Percentiles rank a stretch among this genome's conserved stretches.
These are phyloP conservation scores for Parnassius orleans DNA, from an alignment of 2,888 invertebrate genomes.

Conservation along the genomic window DNA sequence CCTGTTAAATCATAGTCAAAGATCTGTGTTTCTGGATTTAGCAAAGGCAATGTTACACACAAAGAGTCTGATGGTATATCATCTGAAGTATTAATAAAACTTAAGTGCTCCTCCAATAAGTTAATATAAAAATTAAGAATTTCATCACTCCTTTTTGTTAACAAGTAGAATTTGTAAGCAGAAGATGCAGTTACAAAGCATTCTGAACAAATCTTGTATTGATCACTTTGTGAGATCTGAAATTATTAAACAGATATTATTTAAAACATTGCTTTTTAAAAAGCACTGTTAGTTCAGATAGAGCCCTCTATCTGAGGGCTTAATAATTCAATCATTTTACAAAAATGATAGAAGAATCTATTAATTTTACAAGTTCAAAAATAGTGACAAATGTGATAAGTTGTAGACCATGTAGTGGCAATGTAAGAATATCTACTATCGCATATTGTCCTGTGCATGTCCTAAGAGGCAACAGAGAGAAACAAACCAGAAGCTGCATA, in stretches of 20 bases:
- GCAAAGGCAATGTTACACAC: slow-evolving; percentile 52
- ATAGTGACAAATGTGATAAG: no score
- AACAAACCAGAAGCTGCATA: no score
- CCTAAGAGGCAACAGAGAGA: no score
- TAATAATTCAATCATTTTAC: no score
- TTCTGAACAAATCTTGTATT: slow-evolving; percentile 55
- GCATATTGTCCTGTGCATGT: no score
- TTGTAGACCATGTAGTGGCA: no score
- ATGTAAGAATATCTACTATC: no score
- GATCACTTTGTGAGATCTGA: slow-evolving; percentile 50
- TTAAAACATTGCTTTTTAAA: no score
- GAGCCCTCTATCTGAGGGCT: no score
- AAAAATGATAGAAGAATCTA: no score
- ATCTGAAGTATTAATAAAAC: slow-evolving; percentile 40
- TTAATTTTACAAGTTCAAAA: no score
- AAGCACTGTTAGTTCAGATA: no score
- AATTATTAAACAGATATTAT: slow-evolving; percentile 27
- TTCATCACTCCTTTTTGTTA: slow-evolving; percentile 49
- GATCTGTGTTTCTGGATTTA: slow-evolving; percentile 33
- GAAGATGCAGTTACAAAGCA: slow-evolving; percentile 56
- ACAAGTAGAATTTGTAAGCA: slow-evolving; percentile 59
- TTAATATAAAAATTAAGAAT: slow-evolving; percentile 53
- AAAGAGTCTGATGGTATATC: slow-evolving; percentile 41
- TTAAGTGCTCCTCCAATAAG: slow-evolving; percentile 45
- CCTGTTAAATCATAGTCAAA: slow-evolving; percentile 50